A percentile compares a stretch with the other conserved stretches of the same genome.
phyloP scores from a whole-genome alignment of 2,797 vertebrate species.

The Holocentrus rufus region DNA sequence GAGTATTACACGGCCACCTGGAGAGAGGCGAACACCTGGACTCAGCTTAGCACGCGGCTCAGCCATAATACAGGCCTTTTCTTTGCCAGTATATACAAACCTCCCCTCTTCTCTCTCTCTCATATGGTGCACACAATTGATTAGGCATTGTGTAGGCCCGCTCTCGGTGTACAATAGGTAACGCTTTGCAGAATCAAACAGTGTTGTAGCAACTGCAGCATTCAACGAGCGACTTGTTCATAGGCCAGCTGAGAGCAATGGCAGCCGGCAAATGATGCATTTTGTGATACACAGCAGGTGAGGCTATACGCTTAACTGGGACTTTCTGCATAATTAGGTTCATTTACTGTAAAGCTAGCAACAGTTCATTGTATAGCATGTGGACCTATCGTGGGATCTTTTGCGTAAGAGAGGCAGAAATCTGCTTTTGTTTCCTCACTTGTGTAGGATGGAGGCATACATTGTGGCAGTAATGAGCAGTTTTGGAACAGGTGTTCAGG shows the following conservation, averaged over 20 bases:
- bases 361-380: neutral
- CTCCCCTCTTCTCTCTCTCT: slow-evolving; percentile 19
- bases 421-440: slow-evolving; percentile 6
- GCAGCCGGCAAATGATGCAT: slow-evolving; percentile 28
- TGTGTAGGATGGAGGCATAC: neutral
- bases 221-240: slow-evolving; percentile 39
- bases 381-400: slow-evolving; percentile 7
- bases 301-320: neutral
- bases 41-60: slow-evolving; percentile 70
- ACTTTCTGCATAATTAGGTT: slow-evolving; percentile 23
- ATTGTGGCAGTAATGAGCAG: neutral
- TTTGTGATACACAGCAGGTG: slow-evolving; percentile 33
- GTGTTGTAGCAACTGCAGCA: neutral
- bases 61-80: slow-evolving; percentile 62
- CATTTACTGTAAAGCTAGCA: slow-evolving; percentile 29
- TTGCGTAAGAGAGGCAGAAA: neutral
- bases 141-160: slow-evolving; percentile 52
- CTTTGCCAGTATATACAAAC: slow-evolving; percentile 60
- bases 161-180: slow-evolving; percentile 41
- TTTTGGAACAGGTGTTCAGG: neutral
- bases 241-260: slow-evolving; percentile 15
- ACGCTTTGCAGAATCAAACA: slow-evolving; percentile 52
- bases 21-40: slow-evolving; percentile 78
- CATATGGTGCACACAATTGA: slow-evolving; percentile 50
- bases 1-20: slow-evolving; percentile 83